Evolutionary conservation across 2,888 invertebrate genomes (phyloP).

Genomic region (Parnassius glacialis): DNA sequence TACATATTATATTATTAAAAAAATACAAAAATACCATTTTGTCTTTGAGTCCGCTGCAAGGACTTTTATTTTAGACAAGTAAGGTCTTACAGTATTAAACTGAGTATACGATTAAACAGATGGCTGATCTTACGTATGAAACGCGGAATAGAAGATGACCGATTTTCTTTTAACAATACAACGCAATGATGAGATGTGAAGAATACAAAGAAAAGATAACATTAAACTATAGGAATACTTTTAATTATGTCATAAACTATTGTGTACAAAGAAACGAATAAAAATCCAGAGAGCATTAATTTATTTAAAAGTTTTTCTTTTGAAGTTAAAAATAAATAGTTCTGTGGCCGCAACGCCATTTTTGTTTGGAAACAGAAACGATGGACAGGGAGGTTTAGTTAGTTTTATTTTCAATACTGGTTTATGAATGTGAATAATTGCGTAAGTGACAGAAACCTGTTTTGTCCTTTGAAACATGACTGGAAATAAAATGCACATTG

Average conservation of each 20-base stretch:
- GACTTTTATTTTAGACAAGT: too few species aligned
- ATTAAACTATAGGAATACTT: background rate
- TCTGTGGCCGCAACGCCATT: background rate
- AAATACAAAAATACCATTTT: too few species aligned
- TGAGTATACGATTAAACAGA: too few species aligned
- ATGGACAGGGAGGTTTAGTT: slow-evolving; percentile 14
- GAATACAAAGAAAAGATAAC: background rate
- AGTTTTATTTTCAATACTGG: slow-evolving; percentile 32
- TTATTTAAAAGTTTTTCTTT: slow-evolving; percentile 37
- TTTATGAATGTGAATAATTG: slow-evolving; percentile 27
- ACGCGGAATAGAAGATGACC: too few species aligned
- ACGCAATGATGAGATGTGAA: too few species aligned
- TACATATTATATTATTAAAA: too few species aligned
- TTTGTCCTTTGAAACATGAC: slow-evolving; percentile 7
- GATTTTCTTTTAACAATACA: too few species aligned
- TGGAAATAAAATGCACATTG: background rate
- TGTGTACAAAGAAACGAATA: slow-evolving; percentile 32
- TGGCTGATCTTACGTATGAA: too few species aligned
- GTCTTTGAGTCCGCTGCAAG: too few species aligned
- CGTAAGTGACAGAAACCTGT: slow-evolving; percentile 17
- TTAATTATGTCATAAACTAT: slow-evolving; percentile 7
- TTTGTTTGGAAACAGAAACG: slow-evolving; percentile 13
- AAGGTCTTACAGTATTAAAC: too few species aligned
- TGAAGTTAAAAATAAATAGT: slow-evolving; percentile 48
- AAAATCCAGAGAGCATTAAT: slow-evolving; percentile 37